Base-by-base conservation (phyloP, 2,888 invertebrate species). In the Macaria liturata region DNA sequence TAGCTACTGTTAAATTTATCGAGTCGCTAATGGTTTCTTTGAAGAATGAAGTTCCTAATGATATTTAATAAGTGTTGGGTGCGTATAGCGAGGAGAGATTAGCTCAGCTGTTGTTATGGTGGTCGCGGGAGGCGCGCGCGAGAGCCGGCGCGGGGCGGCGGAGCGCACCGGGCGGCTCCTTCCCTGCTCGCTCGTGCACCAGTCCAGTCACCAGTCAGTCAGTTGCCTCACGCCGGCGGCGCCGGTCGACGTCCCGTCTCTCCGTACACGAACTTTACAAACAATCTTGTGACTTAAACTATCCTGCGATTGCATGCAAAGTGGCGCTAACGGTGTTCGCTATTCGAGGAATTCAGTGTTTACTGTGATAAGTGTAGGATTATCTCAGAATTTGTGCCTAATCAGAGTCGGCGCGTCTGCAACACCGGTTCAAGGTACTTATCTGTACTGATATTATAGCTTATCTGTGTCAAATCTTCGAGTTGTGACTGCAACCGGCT, bases 191-290 rank as follows among this genome's bases (percentile, higher is more conserved):
- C 57, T 46, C 50, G 47, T 63, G 64, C 62, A 63, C 39, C n/a
- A 20, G 20, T 20, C 39, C 39, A 32, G 44, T 32, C 39, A 43
- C 54, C 64, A 67, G 88, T 87, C 64, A 67, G 88, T 87, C 81
- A 80, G 83, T 79, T 76, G 77, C 75, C 75, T 75, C 76, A 78
- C 81, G 81, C 72, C 80, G 76, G 64, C 66, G 72, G 54, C 62
- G 74, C 56, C 73, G 78, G 82, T 71, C 76, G 83, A 69, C 73
- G 71, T 66, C 59, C 66, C 65, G 64, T 51, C 57, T 64, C 67
- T 62, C 67, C 62, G 68, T 58, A 67, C 47, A 66, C 58, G 60
- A 61, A 44, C 63, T 47, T 65, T 63, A 54, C 6, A 47, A 52
- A 58, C 56, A 53, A 45, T 49, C 51, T 40, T 55, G 60, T 62